Evolutionary conservation across 2,797 vertebrate genomes (phyloP).

Genomic region (Pampus argenteus): DNA sequence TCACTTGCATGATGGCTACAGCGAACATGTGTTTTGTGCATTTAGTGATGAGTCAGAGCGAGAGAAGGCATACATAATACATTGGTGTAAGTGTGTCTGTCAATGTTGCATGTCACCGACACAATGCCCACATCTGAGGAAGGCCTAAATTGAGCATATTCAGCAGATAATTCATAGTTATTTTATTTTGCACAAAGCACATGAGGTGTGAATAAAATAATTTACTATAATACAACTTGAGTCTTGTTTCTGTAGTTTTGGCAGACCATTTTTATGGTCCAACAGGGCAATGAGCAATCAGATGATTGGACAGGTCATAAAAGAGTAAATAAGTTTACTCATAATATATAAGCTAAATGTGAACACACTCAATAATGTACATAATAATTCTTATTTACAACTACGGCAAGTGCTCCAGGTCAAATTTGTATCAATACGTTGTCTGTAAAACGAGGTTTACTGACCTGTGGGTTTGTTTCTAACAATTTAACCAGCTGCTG

Average conservation of each 20-base stretch:
- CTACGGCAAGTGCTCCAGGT: background rate
- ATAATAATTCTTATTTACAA: background rate
- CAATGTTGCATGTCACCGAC: background rate
- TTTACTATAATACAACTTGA: background rate
- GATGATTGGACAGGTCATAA: background rate
- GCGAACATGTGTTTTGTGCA: slow-evolving; percentile 45
- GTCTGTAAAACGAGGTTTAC: background rate
- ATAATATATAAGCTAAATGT: background rate
- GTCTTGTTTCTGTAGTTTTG: background rate
- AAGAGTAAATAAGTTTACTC: background rate
- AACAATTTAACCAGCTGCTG: background rate
- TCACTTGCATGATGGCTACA: slow-evolving; percentile 27
- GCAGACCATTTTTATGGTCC: background rate
- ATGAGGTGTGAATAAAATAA: background rate
- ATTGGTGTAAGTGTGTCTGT: slow-evolving; percentile 22
- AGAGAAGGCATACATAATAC: slow-evolving; percentile 36
- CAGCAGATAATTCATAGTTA: background rate
- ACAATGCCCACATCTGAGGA: background rate
- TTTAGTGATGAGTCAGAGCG: slow-evolving; percentile 35
- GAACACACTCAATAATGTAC: background rate
- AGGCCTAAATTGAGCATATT: background rate
- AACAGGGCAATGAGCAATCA: background rate
- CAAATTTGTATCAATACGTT: background rate
- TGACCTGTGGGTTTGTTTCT: background rate
- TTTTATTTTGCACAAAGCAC: background rate